Evolutionary conservation across 1,140 invertebrate genomes (phyloP).

Genomic region (Rhynchophorus ferrugineus): DNA sequence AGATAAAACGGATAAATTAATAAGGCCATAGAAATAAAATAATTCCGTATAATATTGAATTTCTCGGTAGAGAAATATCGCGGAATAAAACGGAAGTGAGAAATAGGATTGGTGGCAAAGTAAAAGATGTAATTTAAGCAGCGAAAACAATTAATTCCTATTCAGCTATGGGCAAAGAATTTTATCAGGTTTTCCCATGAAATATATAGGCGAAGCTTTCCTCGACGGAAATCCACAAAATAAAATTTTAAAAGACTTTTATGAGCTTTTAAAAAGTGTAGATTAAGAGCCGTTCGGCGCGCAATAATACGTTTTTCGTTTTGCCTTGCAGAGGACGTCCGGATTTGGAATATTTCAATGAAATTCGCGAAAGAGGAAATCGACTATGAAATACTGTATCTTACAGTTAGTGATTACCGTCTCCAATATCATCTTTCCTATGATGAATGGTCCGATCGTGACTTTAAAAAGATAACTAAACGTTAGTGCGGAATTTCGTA

Average conservation of each 20-base stretch:
- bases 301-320: slow-evolving; percentile 6
- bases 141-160: background rate
- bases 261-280: slow-evolving; percentile 1
- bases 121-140: background rate
- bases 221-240: background rate
- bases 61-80: background rate
- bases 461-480: slow-evolving; percentile 13
- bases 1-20: too few relatives aligned
- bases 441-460: slow-evolving; percentile 14
- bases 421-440: slow-evolving; percentile 13
- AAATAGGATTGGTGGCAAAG: background rate
- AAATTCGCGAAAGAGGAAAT: slow-evolving; percentile 7
- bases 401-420: slow-evolving; percentile 16
- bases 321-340: slow-evolving; percentile 1
- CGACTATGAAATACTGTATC: slow-evolving; percentile 10
- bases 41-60: too few relatives aligned
- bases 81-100: background rate
- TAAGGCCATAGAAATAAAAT: too few relatives aligned
- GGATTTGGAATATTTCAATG: slow-evolving; percentile 5
- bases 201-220: background rate
- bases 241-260: background rate
- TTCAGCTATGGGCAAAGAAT: background rate
- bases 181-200: background rate
- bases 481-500: slow-evolving; percentile 7
- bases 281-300: background rate